These are phyloP conservation scores for Papilio gigon DNA, from an alignment of 2,888 invertebrate genomes.

Conservation along the genomic window DNA sequence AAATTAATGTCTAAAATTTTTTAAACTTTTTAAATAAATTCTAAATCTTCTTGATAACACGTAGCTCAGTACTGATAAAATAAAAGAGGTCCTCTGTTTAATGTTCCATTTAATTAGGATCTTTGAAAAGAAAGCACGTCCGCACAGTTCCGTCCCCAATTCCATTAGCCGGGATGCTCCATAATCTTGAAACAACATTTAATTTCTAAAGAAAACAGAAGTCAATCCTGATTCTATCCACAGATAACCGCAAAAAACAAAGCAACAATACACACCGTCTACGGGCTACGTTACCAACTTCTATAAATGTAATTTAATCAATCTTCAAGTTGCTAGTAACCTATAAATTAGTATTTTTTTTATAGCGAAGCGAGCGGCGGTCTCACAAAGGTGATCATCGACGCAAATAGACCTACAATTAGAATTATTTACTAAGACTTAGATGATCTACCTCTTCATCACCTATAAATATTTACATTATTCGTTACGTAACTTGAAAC, in stretches of 20 bases:
- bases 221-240: conserved; percentile 22
- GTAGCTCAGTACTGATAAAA: conserved; percentile 23
- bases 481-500: not conserved
- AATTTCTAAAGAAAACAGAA: conserved; percentile 32
- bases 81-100: conserved; percentile 35
- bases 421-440: too few relatives aligned
- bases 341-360: too few relatives aligned
- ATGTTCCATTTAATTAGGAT: conserved; percentile 40
- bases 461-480: not conserved
- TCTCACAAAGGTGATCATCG: too few relatives aligned
- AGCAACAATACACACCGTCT: conserved; percentile 14
- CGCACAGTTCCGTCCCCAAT: conserved; percentile 34
- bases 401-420: too few relatives aligned
- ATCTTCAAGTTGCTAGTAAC: not conserved
- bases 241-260: conserved; percentile 19
- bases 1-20: not conserved
- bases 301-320: conserved; percentile 1
- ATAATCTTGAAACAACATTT: conserved; percentile 38
- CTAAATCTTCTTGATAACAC: conserved; percentile 13
- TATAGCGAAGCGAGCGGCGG: too few relatives aligned
- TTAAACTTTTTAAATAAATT: conserved; percentile 17
- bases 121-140: conserved; percentile 37
- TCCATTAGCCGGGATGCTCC: conserved; percentile 36
- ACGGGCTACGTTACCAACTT: not conserved
- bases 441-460: too few relatives aligned